Conservation (phyloP, 2,888 invertebrate genomes). For the Hypomecis punctinalis region DNA sequence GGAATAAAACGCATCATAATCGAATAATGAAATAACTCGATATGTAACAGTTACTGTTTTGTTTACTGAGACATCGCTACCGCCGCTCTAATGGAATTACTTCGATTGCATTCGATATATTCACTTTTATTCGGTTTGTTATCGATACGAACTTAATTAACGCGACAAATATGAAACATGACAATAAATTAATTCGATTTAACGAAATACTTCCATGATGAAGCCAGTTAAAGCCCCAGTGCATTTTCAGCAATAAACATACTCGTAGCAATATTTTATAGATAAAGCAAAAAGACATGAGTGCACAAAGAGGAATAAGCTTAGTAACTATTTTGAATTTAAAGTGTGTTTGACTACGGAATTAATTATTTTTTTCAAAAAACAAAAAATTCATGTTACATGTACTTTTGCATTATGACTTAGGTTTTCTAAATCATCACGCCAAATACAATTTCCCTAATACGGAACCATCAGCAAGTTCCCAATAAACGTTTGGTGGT, state of each 20-base stretch:
- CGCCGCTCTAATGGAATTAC: conserved; percentile 1
- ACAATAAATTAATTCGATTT: not conserved
- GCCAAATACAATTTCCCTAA: no score
- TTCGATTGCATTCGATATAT: conserved; percentile 3
- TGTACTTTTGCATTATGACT: no score
- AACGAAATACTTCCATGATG: not conserved
- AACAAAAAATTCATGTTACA: no score
- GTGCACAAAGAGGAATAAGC: no score
- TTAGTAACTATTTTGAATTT: no score
- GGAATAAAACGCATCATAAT: conserved; percentile 43
- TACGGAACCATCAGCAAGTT: no score
- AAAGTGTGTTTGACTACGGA: no score
- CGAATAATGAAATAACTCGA: conserved; percentile 7
- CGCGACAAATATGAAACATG: not conserved
- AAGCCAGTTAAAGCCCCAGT: not conserved
- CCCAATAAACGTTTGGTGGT: no score
- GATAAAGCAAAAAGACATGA: no score
- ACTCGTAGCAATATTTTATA: no score
- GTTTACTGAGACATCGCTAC: not conserved
- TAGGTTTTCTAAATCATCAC: no score
- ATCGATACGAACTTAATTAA: not conserved
- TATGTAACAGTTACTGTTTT: not conserved
- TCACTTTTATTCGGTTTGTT: not conserved
- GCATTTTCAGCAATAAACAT: not conserved
- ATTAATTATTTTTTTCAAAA: no score